Evolutionary conservation across 2,888 invertebrate genomes (phyloP), one percentile per base, ranked within the genome.

Genomic region (Tenthredo mesomela): DNA sequence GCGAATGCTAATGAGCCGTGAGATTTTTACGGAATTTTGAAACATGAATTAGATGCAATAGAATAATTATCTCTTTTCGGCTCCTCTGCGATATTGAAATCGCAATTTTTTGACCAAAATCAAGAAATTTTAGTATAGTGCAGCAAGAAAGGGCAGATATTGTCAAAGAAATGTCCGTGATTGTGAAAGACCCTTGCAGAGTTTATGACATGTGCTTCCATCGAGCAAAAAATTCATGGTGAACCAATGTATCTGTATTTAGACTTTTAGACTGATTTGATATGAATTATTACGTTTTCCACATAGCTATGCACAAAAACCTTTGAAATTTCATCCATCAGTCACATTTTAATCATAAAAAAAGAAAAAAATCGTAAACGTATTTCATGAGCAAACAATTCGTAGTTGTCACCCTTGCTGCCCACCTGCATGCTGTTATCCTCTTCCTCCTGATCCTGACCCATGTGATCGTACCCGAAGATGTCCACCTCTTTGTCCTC

Each of bases 371-470:
- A 54, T 54, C 6, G 54, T n/a, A 54, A 54, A 54, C 54, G 54
- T 40, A 25, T 75, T 43, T 47, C 29, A 43, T 43, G 7, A n/a
- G 21, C 21, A 21, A n/a, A 15, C 40, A 29, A 21, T 61, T 40
- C 47, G 29, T 33, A 87, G 87, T 47, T 87, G 87, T 80, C 85
- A 85, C 82, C 85, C 85, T 2, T 87, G 83, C 73, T 85, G 86
- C 25, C 87, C 85, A 43, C 87, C 87, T 18, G 84, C 84, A 29
- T 87, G 87, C 29, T 85, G 84, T 70, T 87, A 87, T 83, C 87
- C 87, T 40, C 50, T 84, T 37, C 86, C 85, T 65, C 87, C 87
- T 12, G 58, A 75, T 58, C 84, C 82, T 40, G 86, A 87, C 67
- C 86, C 86, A 6, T 84, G 77, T 77, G 82, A 78, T 67, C 85